Percentiles rank a stretch among this genome's conserved stretches.
phyloP scores from a whole-genome alignment of 2,113 vertebrate genomes.

The Stigmatopora nigra region DNA sequence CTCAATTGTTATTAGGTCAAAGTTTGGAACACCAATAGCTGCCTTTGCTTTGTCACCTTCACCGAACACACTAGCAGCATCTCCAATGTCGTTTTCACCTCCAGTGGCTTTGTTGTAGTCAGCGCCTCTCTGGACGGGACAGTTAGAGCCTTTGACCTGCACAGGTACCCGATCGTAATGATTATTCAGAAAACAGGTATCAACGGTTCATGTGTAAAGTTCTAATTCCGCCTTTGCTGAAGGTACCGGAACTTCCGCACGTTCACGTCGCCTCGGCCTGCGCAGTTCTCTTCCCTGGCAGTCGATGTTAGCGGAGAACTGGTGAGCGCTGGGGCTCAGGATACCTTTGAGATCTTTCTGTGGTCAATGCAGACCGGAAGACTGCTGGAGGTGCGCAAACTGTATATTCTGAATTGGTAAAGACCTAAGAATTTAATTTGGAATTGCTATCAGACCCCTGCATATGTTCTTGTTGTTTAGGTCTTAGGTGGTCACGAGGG shows the following conservation, averaged over 20 bases:
- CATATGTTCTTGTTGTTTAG: conserved; percentile 50
- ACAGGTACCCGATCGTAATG: conserved; percentile 73
- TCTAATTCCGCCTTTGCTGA: neutral
- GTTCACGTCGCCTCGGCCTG: conserved; percentile 84
- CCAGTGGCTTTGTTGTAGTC: conserved; percentile 82
- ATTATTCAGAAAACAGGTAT: neutral
- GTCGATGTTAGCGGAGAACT: conserved; percentile 88
- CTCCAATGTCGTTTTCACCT: conserved; percentile 80
- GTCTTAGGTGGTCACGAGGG: conserved; percentile 88
- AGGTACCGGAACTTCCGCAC: conserved; percentile 96
- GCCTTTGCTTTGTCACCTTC: conserved; percentile 95
- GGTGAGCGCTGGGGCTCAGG: conserved; percentile 88
- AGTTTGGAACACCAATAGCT: conserved; percentile 88
- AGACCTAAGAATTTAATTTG: neutral
- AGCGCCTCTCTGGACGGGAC: conserved; percentile 93
- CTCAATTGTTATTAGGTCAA: conserved; percentile 75
- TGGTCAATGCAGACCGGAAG: conserved; percentile 97
- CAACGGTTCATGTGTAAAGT: neutral
- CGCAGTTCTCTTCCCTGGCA: conserved; percentile 88
- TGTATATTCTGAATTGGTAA: neutral
- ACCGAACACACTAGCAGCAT: conserved; percentile 87
- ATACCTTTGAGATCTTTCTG: conserved; percentile 93
- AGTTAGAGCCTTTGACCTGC: conserved; percentile 89
- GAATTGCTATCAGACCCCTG: neutral
- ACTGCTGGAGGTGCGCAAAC: conserved; percentile 78